Evolutionary conservation across 1,140 invertebrate genomes (phyloP).

Genomic region (Psix sp.): DNA sequence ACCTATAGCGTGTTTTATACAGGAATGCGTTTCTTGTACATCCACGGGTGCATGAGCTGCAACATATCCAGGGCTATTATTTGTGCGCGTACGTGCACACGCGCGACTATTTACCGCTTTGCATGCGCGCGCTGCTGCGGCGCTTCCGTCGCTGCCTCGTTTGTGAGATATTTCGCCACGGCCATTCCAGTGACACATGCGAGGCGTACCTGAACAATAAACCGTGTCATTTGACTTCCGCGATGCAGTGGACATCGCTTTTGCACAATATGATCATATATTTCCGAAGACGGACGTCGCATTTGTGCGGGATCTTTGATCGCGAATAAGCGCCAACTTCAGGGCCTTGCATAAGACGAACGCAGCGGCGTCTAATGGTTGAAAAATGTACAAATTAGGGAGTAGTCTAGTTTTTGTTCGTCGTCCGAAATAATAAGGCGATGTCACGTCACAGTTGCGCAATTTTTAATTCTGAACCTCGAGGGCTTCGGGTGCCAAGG

Average conservation of each 20-base stretch:
- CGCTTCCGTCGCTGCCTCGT: constrained; percentile 49
- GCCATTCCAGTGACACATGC: constrained; percentile 42
- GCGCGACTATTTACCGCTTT: constrained; percentile 69
- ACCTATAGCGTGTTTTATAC: constrained; percentile 69
- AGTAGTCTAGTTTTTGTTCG: no score
- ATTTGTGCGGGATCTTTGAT: constrained; percentile 19
- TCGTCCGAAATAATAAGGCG: no score
- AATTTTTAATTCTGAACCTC: no score
- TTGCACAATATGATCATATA: constrained; percentile 47
- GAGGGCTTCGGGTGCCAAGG: no score
- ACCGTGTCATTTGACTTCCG: constrained; percentile 56
- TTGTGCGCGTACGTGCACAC: constrained; percentile 56
- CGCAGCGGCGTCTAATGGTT: no score
- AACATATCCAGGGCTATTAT: constrained; percentile 65
- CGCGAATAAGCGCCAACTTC: no score
- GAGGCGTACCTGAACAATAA: constrained; percentile 49
- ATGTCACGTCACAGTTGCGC: no score
- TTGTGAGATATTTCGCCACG: constrained; percentile 45
- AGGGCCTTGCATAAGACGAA: no score
- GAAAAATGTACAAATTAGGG: no score
- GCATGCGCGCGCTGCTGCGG: constrained; percentile 59
- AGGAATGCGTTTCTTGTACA: constrained; percentile 70
- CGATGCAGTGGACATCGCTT: constrained; percentile 29
- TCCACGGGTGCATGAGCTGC: constrained; percentile 64
- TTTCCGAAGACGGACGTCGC: constrained; percentile 14